A percentile compares a stretch with the other conserved stretches of the same genome.
phyloP scores from a whole-genome alignment of 1,140 invertebrate species.

The Cotesia vestalis region DNA sequence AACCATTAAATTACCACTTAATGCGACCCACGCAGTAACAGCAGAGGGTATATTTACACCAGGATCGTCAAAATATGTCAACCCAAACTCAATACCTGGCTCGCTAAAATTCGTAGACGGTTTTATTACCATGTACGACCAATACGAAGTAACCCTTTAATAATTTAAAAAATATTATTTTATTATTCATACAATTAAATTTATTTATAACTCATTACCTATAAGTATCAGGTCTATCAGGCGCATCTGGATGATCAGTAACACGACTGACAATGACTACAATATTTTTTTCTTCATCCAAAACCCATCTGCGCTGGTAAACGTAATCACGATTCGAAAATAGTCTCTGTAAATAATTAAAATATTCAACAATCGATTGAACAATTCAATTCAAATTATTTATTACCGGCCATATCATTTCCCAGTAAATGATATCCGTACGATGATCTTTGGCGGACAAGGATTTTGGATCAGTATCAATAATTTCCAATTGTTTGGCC shows the following conservation, averaged over 20 bases:
- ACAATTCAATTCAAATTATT: constrained; percentile 43
- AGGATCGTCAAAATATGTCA: constrained; percentile 90
- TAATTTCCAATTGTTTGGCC: constrained; percentile 74
- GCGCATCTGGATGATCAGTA: constrained; percentile 71
- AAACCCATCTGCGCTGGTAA: constrained; percentile 77
- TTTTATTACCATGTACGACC: constrained; percentile 87
- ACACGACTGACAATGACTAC: constrained; percentile 73
- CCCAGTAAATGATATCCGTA: constrained; percentile 86
- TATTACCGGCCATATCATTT: constrained; percentile 85
- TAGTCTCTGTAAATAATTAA: constrained; percentile 67
- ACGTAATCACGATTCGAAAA: constrained; percentile 90
- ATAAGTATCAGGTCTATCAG: constrained; percentile 68
- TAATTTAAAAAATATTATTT: constrained; percentile 24
- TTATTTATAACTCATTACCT: constrained; percentile 52
- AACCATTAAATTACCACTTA: constrained; percentile 50
- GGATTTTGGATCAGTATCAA: constrained; percentile 72
- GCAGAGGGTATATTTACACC: constrained; percentile 75
- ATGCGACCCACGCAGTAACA: constrained; percentile 74
- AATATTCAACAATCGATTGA: not conserved
- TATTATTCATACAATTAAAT: constrained; percentile 9
- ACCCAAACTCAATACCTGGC: constrained; percentile 82
- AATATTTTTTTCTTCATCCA: constrained; percentile 67
- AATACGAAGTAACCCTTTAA: constrained; percentile 78
- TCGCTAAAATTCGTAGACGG: constrained; percentile 71
- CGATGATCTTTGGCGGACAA: constrained; percentile 57